A percentile compares a stretch with the other conserved stretches of the same genome.
These are phyloP conservation scores for Nannoperca australis DNA, from an alignment of 2,797 vertebrate genomes.

Conservation along the genomic window DNA sequence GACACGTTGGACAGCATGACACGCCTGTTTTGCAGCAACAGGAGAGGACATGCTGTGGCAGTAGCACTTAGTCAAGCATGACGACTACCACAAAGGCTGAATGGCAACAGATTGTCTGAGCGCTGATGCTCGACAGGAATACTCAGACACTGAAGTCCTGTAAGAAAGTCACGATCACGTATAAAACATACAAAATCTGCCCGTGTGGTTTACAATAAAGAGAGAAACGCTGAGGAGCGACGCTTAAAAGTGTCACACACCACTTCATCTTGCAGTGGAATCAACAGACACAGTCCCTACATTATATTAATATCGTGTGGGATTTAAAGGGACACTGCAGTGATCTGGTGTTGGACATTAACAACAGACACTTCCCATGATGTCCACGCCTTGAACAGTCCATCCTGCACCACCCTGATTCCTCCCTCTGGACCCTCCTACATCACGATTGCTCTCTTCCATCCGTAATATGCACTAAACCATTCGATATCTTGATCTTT, in stretches of 20 bases:
- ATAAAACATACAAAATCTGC: conserved; percentile 69
- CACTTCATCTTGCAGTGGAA: conserved; percentile 6
- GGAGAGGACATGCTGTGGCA: conserved; percentile 28
- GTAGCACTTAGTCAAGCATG: conserved; percentile 27
- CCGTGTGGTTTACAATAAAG: conserved; percentile 18
- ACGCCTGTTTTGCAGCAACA: background rate
- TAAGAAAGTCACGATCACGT: conserved; percentile 36
- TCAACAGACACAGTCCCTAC: conserved; percentile 13
- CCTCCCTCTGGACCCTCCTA: too few species aligned
- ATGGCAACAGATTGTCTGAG: conserved; percentile 42
- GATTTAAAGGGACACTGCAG: conserved; percentile 29
- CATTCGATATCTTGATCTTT: too few species aligned
- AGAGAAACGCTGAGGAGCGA: background rate
- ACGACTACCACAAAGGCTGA: conserved; percentile 35
- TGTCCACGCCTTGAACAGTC: too few species aligned
- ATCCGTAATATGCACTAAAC: too few species aligned
- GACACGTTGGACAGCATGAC: background rate
- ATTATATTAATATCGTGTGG: background rate
- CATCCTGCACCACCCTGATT: too few species aligned
- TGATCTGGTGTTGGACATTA: background rate
- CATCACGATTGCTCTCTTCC: too few species aligned
- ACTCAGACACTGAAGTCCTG: conserved; percentile 32
- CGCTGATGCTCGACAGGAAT: background rate
- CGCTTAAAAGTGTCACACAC: background rate
- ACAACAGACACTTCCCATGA: background rate